Base-by-base conservation (phyloP, 2,888 invertebrate genomes). In the Drosophila pegasa region DNA sequence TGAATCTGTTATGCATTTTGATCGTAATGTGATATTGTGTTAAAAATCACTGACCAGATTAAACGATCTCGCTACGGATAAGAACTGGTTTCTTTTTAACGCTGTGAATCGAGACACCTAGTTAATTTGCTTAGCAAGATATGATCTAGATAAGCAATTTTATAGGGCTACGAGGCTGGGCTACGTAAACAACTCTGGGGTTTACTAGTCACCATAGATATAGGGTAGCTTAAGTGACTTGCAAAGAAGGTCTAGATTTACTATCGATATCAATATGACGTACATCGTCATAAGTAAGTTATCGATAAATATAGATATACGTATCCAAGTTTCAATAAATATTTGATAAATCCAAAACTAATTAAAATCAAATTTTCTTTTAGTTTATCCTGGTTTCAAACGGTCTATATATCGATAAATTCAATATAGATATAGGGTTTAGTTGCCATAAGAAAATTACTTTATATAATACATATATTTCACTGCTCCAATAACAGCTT, bases 11-110 rank as follows among this genome's bases (percentile, higher is more conserved):
- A 54, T 38, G 58, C 43, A 55, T 61, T 61, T 55, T 38, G 43
- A 61, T 66, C 67, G 87, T 84, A 79, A 84, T 87, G 67, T 70
- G 87, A 87, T 84, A 87, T 78, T 79, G 84, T 84, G 87, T 84
- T 83, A 79, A 86, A 71, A 78, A 63, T 63, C 47, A 33, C 20
- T 62, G 55, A 27, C 54, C 50, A 43, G 62, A 51, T 71, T 63
- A 71, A 27, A 27, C 48, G 31, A 60, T 50, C 52, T 40, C 40
- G 55, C 16, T 57, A 16, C 54, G 61, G 48, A 54, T 48, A 37
- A 8, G 16, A 57, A 63, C 60, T 50, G 50, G 71, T 71, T 68
- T 55, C 43, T 7, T 5, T 14, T 12, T 14, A 45, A 43, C 29
- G 45, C 54, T 55, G 51, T 74, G 43, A 55, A 65, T 55, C 45